These are phyloP conservation scores for Pangasianodon gigas DNA, from an alignment of 2,113 vertebrate genomes.

Conservation along the genomic window DNA sequence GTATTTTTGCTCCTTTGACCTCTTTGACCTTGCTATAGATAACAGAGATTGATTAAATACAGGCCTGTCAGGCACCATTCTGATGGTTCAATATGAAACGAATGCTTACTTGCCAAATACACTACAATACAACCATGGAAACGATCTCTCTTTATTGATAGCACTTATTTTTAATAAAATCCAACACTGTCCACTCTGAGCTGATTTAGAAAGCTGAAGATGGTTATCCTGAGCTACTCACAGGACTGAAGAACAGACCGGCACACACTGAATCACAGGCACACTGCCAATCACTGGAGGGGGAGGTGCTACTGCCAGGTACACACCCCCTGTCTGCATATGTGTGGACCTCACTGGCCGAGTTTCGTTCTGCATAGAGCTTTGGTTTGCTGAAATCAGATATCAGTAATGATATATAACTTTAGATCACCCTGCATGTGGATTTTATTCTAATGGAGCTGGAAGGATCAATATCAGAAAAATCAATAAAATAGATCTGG, in stretches of 20 bases:
- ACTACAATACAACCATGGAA: background rate
- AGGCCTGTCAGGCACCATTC: background rate
- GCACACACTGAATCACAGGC: slow-evolving; percentile 67
- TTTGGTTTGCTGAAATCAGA: slow-evolving; percentile 40
- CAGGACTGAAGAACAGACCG: slow-evolving; percentile 69
- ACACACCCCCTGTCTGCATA: slow-evolving; percentile 47
- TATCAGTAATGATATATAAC: background rate
- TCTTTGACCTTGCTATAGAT: background rate
- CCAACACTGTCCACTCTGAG: background rate
- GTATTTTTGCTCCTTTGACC: background rate
- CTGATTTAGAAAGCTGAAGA: background rate
- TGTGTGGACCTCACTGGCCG: slow-evolving; percentile 39
- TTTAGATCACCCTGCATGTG: background rate
- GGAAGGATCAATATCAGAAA: background rate
- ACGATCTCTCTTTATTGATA: background rate
- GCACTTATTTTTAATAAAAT: background rate
- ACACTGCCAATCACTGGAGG: slow-evolving; percentile 65
- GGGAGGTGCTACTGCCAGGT: slow-evolving; percentile 57
- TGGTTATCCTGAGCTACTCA: slow-evolving; percentile 57
- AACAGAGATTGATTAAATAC: background rate
- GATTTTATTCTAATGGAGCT: background rate
- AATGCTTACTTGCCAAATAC: background rate
- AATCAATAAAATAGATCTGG: background rate
- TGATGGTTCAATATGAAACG: background rate
- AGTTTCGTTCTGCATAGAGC: slow-evolving; percentile 14